These are phyloP conservation scores for Protosalanx chinensis DNA, from an alignment of 2,797 vertebrate genomes.

Conservation along the genomic window DNA sequence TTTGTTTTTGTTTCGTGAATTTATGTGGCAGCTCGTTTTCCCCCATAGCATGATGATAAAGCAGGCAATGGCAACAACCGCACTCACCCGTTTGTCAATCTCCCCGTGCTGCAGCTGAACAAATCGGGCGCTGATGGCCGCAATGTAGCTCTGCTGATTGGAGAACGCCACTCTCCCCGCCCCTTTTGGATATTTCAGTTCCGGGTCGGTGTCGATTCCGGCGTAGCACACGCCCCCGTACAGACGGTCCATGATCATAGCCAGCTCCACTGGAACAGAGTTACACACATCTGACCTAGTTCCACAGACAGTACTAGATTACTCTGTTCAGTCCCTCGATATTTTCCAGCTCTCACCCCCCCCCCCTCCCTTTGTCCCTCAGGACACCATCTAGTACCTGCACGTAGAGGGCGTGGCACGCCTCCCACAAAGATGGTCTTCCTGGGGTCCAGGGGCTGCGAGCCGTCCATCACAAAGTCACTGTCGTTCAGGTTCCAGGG, in stretches of 20 bases:
- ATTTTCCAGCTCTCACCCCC: neutral
- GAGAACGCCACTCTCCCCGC: constrained; percentile 98
- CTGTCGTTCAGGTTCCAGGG: constrained; percentile 99
- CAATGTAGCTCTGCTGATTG: constrained; percentile 99
- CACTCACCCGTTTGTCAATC: constrained; percentile 99
- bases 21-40: neutral
- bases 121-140: constrained; percentile 99
- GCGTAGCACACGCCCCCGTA: constrained; percentile 99
- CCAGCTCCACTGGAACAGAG: constrained; percentile 86
- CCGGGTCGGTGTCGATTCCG: constrained; percentile 98
- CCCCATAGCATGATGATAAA: neutral
- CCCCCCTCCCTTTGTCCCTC: neutral
- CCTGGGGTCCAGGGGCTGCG: constrained; percentile 95
- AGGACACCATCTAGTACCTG: constrained; percentile 73
- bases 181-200: constrained; percentile 98
- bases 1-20: neutral
- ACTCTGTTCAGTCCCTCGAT: neutral
- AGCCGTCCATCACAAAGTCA: constrained; percentile 99
- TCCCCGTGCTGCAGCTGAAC: constrained; percentile 99
- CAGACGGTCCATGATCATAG: constrained; percentile 99
- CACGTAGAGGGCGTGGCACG: constrained; percentile 95
- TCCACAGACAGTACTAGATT: neutral
- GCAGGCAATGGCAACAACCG: neutral
- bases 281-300: neutral
- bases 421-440: constrained; percentile 99